Percentiles rank a stretch among this genome's conserved stretches.
Evolutionary conservation across 2,888 invertebrate genomes (phyloP).

Genomic region (Hydroisotoma schaefferi): DNA sequence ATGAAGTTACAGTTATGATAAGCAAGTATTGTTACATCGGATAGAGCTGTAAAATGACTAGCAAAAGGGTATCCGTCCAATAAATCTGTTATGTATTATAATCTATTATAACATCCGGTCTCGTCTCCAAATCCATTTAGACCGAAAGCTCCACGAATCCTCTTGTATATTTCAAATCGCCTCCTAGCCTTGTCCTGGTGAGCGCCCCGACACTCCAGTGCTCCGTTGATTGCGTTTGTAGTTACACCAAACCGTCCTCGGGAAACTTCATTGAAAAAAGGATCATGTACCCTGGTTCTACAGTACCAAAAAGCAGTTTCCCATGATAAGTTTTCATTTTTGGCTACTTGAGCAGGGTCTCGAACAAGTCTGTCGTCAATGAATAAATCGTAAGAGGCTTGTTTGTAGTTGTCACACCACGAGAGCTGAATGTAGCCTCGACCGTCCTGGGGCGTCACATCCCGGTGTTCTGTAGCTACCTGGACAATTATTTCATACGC

Average conservation of each 20-base stretch:
- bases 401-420: constrained; percentile 42
- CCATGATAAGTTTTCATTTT: constrained; percentile 20
- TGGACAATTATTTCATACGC: constrained; percentile 29
- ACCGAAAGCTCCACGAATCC: constrained; percentile 15
- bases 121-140: constrained; percentile 29
- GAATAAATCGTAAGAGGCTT: constrained; percentile 14
- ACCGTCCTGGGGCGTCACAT: constrained; percentile 23
- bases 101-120: constrained; percentile 39
- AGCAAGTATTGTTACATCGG: no score
- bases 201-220: constrained; percentile 17
- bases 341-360: constrained; percentile 11
- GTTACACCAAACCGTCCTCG: constrained; percentile 16
- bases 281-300: constrained; percentile 11
- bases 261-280: constrained; percentile 12
- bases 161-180: constrained; percentile 23
- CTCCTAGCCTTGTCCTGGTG: constrained; percentile 11
- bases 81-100: not conserved
- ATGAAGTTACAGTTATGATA: no score
- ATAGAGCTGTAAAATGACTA: no score
- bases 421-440: constrained; percentile 45
- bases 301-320: constrained; percentile 24
- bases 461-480: constrained; percentile 28
- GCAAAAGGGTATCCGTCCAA: no score
- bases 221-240: constrained; percentile 21
- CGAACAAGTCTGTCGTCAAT: not conserved